Evolutionary conservation across 2,797 vertebrate species (phyloP), one percentile per base, ranked within the genome.

Genomic region (Urocyon cinereoargenteus): DNA sequence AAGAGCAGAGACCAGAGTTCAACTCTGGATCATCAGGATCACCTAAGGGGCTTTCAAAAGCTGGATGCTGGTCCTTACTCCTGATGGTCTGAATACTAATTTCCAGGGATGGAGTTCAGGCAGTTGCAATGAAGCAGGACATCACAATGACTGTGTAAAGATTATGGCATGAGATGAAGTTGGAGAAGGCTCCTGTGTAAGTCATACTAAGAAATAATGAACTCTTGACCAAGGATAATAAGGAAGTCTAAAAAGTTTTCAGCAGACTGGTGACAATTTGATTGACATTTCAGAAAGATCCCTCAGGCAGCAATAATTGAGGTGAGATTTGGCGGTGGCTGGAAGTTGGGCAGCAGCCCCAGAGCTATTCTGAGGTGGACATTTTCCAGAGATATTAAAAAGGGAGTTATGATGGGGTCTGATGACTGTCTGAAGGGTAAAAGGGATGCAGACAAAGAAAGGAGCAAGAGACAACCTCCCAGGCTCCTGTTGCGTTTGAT

Each of bases 261-360:
- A 49, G 45, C 64, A 89, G 61, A 83, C 34, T 77, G 61, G 59
- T 78, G 70, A 85, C 31, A 68, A 81, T 68, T 19, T 72, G 70
- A 57, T 86, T 59, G 21, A 68, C 28, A 68, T 82, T 90, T 61
- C 72, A n/a, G 62, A 79, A 87, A 86, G 75, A 86, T 90, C 64
- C 51, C 22, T 75, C 11, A 6, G 40, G 51, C 59, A 62, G 73
- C 68, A 45, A 36, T 61, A 19, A 90, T 59, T 72, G 66, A 55
- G 82, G 57, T 75, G 40, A 81, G 62, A 90, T 82, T 16, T 28
- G 49, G 16, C 28, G 4, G 85, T 13, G 10, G 26, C 55, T 34
- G 0, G n/a, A 40, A n/a, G 12, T 55, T 45, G 70, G 57, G 57
- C 59, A 64, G 82, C 3, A 19, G 36, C 51, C 55, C 68, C 26